Evolutionary conservation across 2,797 vertebrate genomes (phyloP).

Genomic region (Vespertilio murinus): DNA sequence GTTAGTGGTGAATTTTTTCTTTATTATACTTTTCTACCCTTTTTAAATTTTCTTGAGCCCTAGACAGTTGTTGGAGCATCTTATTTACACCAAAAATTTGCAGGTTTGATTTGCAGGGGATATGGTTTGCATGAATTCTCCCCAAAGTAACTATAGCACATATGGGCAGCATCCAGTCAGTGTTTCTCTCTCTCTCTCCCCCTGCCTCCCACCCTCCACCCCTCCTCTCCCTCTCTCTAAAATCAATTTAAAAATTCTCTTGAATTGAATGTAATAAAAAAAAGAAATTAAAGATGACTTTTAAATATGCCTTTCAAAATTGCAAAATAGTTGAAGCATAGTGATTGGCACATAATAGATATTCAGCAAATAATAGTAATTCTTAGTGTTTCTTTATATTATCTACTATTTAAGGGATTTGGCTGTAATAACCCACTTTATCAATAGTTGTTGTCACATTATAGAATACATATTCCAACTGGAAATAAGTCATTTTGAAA

Average conservation of each 20-base stretch:
- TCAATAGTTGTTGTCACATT: not conserved
- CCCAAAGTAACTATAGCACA: constrained; percentile 59
- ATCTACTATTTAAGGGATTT: not conserved
- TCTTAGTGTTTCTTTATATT: not conserved
- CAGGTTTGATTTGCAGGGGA: not conserved
- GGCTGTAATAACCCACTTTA: not conserved
- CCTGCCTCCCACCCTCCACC: no score
- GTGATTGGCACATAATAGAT: not conserved
- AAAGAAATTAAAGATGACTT: not conserved
- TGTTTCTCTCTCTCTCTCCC: not conserved
- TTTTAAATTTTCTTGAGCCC: constrained; percentile 4
- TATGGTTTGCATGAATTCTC: constrained; percentile 58
- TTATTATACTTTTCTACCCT: not conserved
- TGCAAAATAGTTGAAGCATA: not conserved
- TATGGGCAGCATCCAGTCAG: not conserved
- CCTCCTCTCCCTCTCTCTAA: not conserved
- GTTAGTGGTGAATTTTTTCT: not conserved
- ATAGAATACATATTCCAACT: not conserved
- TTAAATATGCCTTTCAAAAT: not conserved
- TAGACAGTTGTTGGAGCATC: not conserved
- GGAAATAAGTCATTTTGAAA: constrained; percentile 55
- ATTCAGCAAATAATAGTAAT: not conserved
- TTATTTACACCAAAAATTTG: not conserved
- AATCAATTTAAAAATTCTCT: not conserved
- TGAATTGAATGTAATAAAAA: not conserved